phyloP scores from a whole-genome alignment of 1,140 invertebrate genomes.

The Dendrolimus kikuchii region DNA sequence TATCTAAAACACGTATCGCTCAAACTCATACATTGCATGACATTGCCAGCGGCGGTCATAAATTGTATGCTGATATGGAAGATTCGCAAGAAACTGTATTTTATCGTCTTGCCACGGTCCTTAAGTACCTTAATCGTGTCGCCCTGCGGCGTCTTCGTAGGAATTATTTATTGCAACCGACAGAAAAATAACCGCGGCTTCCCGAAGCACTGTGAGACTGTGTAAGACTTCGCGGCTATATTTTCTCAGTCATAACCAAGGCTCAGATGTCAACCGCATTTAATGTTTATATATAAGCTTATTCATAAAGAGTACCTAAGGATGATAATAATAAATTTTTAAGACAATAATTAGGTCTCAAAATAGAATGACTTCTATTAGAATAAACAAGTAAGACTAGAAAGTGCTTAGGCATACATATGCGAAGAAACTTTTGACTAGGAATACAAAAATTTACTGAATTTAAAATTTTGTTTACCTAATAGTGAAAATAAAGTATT shows the following conservation, averaged over 20 bases:
- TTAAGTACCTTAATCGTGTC: conserved; percentile 17
- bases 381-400: too few relatives aligned
- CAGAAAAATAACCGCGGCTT: conserved; percentile 47
- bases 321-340: too few relatives aligned
- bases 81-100: conserved; percentile 33
- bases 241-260: conserved; percentile 13
- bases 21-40: conserved; percentile 48
- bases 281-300: conserved; percentile 39
- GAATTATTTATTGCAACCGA: conserved; percentile 32
- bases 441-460: too few relatives aligned
- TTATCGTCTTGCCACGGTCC: conserved; percentile 25
- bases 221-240: conserved; percentile 21
- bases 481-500: too few relatives aligned
- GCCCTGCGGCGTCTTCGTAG: conserved; percentile 1
- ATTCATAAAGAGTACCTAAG: conserved; percentile 11
- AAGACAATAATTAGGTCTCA: too few relatives aligned
- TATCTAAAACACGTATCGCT: conserved; percentile 38
- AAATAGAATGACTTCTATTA: too few relatives aligned
- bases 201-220: conserved; percentile 44
- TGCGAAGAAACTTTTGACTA: too few relatives aligned
- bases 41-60: conserved; percentile 42
- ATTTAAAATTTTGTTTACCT: too few relatives aligned
- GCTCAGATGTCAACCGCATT: conserved; percentile 60
- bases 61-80: conserved; percentile 45
- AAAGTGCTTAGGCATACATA: too few relatives aligned